Conservation (phyloP, 2,888 invertebrate species). For the Margaritifera margaritifera region DNA sequence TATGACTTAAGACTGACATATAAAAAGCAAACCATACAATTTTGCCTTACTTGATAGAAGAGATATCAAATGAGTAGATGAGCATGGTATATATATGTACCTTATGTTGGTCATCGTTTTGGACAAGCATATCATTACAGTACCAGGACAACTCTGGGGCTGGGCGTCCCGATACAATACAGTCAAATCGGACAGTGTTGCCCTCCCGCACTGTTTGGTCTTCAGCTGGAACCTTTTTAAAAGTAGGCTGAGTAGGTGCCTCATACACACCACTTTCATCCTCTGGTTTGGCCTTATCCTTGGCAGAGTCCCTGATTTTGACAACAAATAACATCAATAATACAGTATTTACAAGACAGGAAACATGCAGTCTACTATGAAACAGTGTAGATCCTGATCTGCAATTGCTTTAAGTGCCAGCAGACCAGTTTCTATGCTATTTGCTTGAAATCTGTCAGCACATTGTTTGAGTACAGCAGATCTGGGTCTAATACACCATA, state of each 20-base stretch:
- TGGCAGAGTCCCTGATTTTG: conserved; percentile 37
- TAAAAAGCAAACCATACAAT: no score
- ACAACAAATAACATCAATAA: not conserved
- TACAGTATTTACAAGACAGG: not conserved
- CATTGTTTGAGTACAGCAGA: no score
- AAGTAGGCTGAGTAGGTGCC: conserved; percentile 66
- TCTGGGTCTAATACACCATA: no score
- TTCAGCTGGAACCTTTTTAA: conserved; percentile 65
- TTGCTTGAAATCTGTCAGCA: no score
- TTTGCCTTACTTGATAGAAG: not conserved
- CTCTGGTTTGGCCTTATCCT: conserved; percentile 38
- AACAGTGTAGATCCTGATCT: no score
- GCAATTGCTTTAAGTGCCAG: no score
- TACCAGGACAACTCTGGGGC: conserved; percentile 82
- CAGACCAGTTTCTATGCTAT: no score
- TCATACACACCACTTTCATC: conserved; percentile 70
- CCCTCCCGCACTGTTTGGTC: conserved; percentile 74
- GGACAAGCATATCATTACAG: conserved; percentile 84
- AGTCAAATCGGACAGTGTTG: conserved; percentile 72
- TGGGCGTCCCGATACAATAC: conserved; percentile 70
- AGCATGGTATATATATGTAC: conserved; percentile 26
- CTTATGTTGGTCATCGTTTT: conserved; percentile 85
- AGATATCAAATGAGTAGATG: not conserved
- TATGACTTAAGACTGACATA: no score
- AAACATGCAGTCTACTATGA: not conserved